These are phyloP conservation scores for Isurus oxyrinchus DNA, from an alignment of 2,113 vertebrate genomes.

Conservation along the genomic window DNA sequence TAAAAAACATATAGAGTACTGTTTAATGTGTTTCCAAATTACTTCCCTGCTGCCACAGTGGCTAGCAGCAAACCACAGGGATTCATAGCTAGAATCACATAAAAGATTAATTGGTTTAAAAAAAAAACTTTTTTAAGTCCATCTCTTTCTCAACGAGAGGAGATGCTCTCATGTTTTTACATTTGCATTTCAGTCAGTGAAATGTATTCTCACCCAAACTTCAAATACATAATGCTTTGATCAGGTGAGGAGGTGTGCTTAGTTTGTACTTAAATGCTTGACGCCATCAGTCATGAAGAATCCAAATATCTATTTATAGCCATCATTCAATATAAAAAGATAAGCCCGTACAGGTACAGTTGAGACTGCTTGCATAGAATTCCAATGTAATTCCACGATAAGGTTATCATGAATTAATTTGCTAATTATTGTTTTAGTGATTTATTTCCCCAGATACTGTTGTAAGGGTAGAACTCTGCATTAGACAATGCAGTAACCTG, in stretches of 20 bases:
- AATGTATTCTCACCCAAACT: not conserved
- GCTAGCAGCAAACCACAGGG: not conserved
- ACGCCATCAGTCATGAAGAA: not conserved
- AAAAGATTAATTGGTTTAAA: not conserved
- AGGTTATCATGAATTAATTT: not conserved
- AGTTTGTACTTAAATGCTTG: not conserved
- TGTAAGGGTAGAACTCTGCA: not conserved
- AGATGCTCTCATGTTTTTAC: not conserved
- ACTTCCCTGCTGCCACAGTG: not conserved
- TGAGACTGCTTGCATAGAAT: not conserved
- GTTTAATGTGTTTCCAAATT: not conserved
- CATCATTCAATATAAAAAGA: not conserved
- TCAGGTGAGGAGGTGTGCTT: not conserved
- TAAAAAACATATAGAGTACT: not conserved
- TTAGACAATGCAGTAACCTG: not conserved
- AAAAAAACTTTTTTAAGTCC: not conserved
- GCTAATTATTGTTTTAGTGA: not conserved
- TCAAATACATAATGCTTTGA: not conserved
- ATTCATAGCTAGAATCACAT: not conserved
- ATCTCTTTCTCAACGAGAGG: not conserved
- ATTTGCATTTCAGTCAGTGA: not conserved
- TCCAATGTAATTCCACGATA: not conserved
- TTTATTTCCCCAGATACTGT: not conserved
- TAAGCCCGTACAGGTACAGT: not conserved
- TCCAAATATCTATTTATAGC: not conserved